A percentile compares a stretch with the other conserved stretches of the same genome.
phyloP scores from a whole-genome alignment of 1,140 invertebrate genomes.

The Drusus annulatus region DNA sequence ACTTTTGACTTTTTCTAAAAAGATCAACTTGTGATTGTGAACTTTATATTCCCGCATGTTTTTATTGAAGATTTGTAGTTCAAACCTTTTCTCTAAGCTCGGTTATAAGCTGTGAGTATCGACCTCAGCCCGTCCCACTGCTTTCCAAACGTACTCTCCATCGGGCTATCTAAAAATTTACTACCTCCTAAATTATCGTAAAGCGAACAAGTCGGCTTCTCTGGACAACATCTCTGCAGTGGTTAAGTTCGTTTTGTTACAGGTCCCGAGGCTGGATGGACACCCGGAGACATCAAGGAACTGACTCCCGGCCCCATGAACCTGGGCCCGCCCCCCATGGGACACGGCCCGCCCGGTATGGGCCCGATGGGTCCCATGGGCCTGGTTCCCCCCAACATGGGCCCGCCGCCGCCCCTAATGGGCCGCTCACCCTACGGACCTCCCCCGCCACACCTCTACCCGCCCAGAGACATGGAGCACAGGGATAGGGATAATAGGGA shows the following conservation, averaged over 20 bases:
- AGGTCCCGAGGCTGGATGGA: constrained; percentile 67
- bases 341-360: constrained; percentile 44
- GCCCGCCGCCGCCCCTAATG: constrained; percentile 61
- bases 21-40: too few relatives aligned
- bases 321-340: constrained; percentile 67
- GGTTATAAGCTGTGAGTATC: too few relatives aligned
- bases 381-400: constrained; percentile 63
- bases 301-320: constrained; percentile 73
- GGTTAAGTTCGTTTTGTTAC: too few relatives aligned
- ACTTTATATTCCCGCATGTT: too few relatives aligned
- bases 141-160: too few relatives aligned
- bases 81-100: too few relatives aligned
- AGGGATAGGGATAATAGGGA: constrained; percentile 13
- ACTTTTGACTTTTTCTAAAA: neutral
- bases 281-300: constrained; percentile 76
- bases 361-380: constrained; percentile 62
- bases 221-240: too few relatives aligned
- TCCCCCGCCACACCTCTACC: constrained; percentile 55
- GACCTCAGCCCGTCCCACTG: too few relatives aligned
- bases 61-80: too few relatives aligned
- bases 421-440: constrained; percentile 59
- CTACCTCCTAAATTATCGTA: too few relatives aligned
- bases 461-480: constrained; percentile 48
- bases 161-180: too few relatives aligned
- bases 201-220: too few relatives aligned